These are phyloP conservation scores for Tortrix viridana DNA, from an alignment of 2,888 invertebrate genomes.

Conservation along the genomic window DNA sequence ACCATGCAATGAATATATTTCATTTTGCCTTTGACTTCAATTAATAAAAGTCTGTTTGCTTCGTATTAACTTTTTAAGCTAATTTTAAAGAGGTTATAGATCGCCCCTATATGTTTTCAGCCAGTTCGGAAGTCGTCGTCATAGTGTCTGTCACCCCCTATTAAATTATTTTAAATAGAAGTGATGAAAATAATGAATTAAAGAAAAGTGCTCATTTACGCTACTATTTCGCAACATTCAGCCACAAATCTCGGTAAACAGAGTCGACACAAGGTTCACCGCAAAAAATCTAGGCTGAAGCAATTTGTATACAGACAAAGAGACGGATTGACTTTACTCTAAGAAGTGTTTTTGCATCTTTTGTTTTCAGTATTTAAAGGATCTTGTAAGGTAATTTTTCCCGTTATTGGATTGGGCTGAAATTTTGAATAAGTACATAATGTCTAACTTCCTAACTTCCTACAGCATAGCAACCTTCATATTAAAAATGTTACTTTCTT, in stretches of 20 bases:
- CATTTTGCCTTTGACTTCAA: too few relatives aligned
- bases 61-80: too few relatives aligned
- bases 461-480: too few relatives aligned
- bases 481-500: too few relatives aligned
- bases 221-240: background rate
- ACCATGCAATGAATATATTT: too few relatives aligned
- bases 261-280: background rate
- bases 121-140: too few relatives aligned
- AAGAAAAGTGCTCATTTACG: background rate
- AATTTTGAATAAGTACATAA: too few relatives aligned
- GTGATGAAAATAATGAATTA: background rate
- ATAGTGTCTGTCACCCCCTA: background rate
- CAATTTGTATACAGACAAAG: conserved; percentile 21
- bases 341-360: background rate
- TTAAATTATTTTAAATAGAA: background rate
- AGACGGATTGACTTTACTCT: background rate
- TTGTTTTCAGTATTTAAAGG: background rate
- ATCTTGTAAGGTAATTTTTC: background rate
- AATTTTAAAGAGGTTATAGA: too few relatives aligned
- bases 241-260: background rate
- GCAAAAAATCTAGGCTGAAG: conserved; percentile 22
- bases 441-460: too few relatives aligned
- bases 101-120: too few relatives aligned
- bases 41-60: too few relatives aligned
- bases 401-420: too few relatives aligned